Conservation (phyloP, 2,888 invertebrate species). For the Mactromeris polynyma region DNA sequence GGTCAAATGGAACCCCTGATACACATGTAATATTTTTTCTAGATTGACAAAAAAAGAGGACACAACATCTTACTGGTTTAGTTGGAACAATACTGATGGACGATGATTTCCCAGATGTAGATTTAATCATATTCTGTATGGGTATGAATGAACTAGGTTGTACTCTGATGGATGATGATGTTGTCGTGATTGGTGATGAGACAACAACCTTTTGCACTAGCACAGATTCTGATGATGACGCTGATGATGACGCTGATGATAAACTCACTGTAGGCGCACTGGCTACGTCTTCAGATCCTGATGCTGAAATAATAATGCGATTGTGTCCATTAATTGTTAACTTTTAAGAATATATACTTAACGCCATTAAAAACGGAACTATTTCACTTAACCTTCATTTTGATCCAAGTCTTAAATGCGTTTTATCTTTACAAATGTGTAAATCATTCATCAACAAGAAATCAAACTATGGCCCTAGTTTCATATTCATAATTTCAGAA, state of each 20-base stretch:
- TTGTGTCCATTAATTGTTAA: too few species aligned
- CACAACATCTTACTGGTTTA: conserved; percentile 23
- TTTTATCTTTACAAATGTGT: too few species aligned
- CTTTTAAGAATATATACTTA: too few species aligned
- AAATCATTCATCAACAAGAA: too few species aligned
- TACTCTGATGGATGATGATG: conserved; percentile 54
- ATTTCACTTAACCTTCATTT: too few species aligned
- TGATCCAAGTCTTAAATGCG: too few species aligned
- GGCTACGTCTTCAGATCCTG: neutral
- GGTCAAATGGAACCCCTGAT: too few species aligned
- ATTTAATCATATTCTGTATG: conserved; percentile 70
- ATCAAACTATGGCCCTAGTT: too few species aligned
- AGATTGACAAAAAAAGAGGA: neutral
- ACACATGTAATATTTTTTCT: too few species aligned
- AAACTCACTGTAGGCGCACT: conserved; percentile 3
- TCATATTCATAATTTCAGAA: too few species aligned
- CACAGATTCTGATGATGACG: conserved; percentile 35
- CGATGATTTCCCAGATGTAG: conserved; percentile 58
- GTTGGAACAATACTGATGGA: conserved; percentile 70
- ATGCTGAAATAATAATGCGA: neutral
- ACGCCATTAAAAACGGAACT: too few species aligned
- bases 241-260: neutral
- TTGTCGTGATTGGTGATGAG: conserved; percentile 55
- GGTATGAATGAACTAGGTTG: conserved; percentile 73
- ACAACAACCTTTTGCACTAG: conserved; percentile 58